phyloP scores from a whole-genome alignment of 2,888 invertebrate species.

The Drosophila robusta region DNA sequence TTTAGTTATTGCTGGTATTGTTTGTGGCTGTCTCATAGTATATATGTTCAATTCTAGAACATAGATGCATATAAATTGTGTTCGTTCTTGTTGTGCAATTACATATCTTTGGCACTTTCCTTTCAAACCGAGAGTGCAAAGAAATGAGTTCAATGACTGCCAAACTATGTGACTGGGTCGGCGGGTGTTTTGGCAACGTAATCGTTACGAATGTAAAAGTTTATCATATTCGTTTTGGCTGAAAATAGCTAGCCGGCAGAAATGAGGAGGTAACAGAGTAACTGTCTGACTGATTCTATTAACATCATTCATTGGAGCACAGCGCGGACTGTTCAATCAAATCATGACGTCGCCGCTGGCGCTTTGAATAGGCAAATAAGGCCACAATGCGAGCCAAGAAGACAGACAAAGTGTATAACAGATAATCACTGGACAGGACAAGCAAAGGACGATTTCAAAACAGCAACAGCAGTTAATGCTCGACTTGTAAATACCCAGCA shows the following conservation, averaged over 20 bases:
- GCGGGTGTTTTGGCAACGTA: constrained; percentile 25
- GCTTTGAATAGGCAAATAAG: constrained; percentile 27
- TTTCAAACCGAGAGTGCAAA: constrained; percentile 20
- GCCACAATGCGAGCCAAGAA: constrained; percentile 4
- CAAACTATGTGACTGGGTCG: constrained; percentile 26
- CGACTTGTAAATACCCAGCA: constrained; percentile 8
- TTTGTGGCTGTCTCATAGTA: constrained; percentile 14
- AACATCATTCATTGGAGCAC: constrained; percentile 26
- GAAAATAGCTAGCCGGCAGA: constrained; percentile 43
- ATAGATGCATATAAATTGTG: constrained; percentile 12
- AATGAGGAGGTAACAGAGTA: background rate
- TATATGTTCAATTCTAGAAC: constrained; percentile 1
- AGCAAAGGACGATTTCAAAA: background rate
- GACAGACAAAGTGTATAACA: constrained; percentile 6
- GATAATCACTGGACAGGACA: constrained; percentile 10
- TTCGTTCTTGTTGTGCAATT: constrained; percentile 10
- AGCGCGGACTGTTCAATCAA: constrained; percentile 52
- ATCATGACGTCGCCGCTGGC: constrained; percentile 54
- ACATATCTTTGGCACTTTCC: constrained; percentile 38
- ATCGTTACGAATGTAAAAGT: constrained; percentile 18
- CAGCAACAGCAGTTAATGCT: background rate
- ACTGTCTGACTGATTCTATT: constrained; percentile 62
- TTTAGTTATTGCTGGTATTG: constrained; percentile 21
- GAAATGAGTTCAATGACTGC: constrained; percentile 62
- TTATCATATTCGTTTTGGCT: constrained; percentile 19